These are phyloP conservation scores for Holothuria leucospilota DNA, from an alignment of 53 echinoderm and acorn worm species.

Conservation along the genomic window DNA sequence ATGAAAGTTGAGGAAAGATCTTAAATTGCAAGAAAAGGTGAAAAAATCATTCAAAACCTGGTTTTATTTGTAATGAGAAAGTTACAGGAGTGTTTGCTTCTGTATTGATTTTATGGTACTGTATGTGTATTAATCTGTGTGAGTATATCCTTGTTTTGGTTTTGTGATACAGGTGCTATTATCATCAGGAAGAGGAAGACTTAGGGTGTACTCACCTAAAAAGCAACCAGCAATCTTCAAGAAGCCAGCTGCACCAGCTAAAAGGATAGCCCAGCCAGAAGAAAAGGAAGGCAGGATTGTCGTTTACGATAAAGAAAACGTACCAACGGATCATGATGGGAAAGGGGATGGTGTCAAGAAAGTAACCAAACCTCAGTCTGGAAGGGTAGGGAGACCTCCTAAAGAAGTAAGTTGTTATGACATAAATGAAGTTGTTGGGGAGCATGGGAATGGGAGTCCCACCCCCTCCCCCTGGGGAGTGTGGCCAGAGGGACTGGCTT, in stretches of 20 bases:
- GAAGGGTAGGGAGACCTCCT: not conserved
- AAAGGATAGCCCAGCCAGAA: conserved; percentile 7
- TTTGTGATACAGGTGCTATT: conserved; percentile 19
- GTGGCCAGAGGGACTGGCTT: too few species aligned
- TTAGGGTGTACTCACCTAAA: conserved; percentile 22
- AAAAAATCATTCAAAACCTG: too few species aligned
- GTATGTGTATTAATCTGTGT: not conserved
- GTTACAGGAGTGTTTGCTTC: too few species aligned
- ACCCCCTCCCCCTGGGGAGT: too few species aligned
- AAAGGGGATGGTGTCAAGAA: conserved; percentile 30
- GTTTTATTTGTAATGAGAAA: too few species aligned
- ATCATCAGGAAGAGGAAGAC: conserved; percentile 12
- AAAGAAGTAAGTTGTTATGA: not conserved
- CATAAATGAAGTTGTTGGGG: not conserved
- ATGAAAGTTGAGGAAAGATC: too few species aligned
- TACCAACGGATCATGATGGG: not conserved
- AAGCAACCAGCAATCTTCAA: conserved; percentile 43
- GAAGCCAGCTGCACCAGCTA: conserved; percentile 11
- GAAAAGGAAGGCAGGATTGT: conserved; percentile 36
- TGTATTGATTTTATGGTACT: too few species aligned
- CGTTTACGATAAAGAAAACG: conserved; percentile 48
- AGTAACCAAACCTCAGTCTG: not conserved
- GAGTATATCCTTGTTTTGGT: too few species aligned
- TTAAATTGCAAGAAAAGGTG: too few species aligned
- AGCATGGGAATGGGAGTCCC: too few species aligned